A percentile compares a stretch with the other conserved stretches of the same genome.
Conservation (phyloP, 1,140 invertebrate species). For the Drosophila lacteicornis region DNA sequence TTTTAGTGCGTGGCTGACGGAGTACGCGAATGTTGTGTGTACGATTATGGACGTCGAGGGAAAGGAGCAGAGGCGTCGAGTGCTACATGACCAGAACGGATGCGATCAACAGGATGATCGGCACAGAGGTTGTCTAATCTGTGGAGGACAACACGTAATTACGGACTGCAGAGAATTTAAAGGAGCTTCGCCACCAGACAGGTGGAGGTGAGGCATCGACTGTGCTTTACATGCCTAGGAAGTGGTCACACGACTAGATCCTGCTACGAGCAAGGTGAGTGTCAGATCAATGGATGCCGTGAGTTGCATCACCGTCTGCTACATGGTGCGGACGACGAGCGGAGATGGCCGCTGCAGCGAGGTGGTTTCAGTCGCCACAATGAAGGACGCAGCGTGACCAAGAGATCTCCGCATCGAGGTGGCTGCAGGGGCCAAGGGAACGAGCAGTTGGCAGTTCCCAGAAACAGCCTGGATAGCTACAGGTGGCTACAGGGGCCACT, state of each 20-base stretch:
- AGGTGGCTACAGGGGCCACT: no score
- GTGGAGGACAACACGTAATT: neutral
- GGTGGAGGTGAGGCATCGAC: neutral
- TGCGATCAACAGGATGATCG: neutral
- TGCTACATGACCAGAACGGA: neutral
- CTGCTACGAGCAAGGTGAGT: neutral
- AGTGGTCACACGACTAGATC: neutral
- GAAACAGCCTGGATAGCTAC: no score
- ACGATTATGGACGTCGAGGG: neutral
- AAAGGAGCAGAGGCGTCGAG: neutral
- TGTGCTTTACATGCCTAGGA: neutral
- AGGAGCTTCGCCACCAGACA: neutral
- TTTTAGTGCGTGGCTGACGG: neutral
- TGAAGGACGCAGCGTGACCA: no score
- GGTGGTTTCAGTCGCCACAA: neutral
- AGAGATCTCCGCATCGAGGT: no score
- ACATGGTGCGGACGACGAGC: neutral
- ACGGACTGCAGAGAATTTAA: neutral
- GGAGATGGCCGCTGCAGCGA: neutral
- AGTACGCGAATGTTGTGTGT: no score
- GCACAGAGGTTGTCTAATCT: neutral
- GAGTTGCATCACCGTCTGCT: constrained; percentile 7
- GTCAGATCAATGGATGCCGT: neutral
- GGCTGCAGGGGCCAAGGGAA: no score
- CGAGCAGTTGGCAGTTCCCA: no score